Conservation (phyloP, 2,797 vertebrate species). For the Parauchenoglanis punctatus region DNA sequence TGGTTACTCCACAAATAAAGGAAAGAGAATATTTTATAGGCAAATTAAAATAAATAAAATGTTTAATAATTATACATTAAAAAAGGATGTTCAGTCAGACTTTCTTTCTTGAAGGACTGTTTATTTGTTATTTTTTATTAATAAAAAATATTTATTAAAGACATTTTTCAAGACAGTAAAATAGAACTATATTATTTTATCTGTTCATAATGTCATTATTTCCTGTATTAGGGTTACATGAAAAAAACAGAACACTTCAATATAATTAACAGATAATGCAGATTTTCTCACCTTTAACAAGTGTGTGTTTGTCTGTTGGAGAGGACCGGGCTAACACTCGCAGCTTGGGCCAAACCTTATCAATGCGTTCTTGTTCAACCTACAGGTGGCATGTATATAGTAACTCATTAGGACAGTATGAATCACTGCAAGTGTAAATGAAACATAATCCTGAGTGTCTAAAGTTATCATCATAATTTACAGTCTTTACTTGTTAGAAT, state of each 20-base stretch:
- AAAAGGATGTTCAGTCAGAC: neutral
- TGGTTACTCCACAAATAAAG: neutral
- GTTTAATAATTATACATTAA: neutral
- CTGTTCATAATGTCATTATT: neutral
- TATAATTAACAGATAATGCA: constrained; percentile 2
- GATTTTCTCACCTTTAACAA: constrained; percentile 81
- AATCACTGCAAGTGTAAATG: neutral
- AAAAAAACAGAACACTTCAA: neutral
- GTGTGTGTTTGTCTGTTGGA: constrained; percentile 85
- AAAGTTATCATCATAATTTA: neutral
- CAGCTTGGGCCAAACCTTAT: constrained; percentile 90
- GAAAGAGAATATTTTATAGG: neutral
- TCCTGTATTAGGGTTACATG: neutral
- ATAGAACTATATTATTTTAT: neutral
- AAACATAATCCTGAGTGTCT: neutral
- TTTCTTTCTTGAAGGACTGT: neutral
- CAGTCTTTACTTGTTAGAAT: neutral
- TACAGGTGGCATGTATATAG: constrained; percentile 16
- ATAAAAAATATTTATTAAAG: neutral
- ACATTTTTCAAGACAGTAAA: neutral
- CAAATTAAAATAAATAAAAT: neutral
- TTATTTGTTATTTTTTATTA: neutral
- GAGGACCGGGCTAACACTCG: constrained; percentile 83
- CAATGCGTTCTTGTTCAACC: constrained; percentile 89
- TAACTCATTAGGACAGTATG: neutral